Evolutionary conservation across 64 coral and sea anemone species (phyloP), one percentile per base, ranked within the genome.

Genomic region (Platygyra sinensis): DNA sequence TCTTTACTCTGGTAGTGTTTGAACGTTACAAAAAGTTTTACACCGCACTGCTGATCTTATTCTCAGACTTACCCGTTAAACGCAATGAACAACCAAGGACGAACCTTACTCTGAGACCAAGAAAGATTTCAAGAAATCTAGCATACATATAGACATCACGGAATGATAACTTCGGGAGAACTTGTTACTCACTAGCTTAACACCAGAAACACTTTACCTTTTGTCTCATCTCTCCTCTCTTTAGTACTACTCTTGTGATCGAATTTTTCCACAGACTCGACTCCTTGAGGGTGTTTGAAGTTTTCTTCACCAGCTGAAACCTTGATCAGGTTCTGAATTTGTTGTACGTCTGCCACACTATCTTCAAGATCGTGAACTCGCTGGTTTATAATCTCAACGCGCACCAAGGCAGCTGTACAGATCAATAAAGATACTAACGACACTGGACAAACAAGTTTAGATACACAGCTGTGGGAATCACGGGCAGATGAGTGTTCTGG

Each of bases 361-460:
- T n/a, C n/a, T 22, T n/a, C 62, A 32, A 84, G 24, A 5, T 2
- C 2, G n/a, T 67, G 16, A 49, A 84, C 81, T 49, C 81, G 81
- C 81, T 84, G 33, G 36, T 51, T 84, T 24, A 84, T 38, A 17
- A 84, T 67, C 63, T 84, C 81, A 15, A 84, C 63, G 8, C 62
- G 81, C 27, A 84, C 62, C 81, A 84, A 69, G 9, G 60, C 62
- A 38, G 81, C 25, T 8, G 42, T 16, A 36, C 81, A 84, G 36
- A 84, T 84, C 63, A 71, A 69, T 27, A 69, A 39, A 50, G 62
- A 84, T 15, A 84, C 33, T 7, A 84, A 52, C 32, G 62, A 84
- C 18, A 71, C n/a, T n/a, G n/a, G n/a, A n/a, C n/a, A n/a, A n/a
- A n/a, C n/a, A n/a, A n/a, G n/a, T n/a, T n/a, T n/a, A n/a, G 81